Percentiles rank a stretch among this genome's conserved stretches.
These are phyloP conservation scores for Caenorhabditis doughertyi DNA, from an alignment of 2,888 invertebrate species.

Conservation along the genomic window DNA sequence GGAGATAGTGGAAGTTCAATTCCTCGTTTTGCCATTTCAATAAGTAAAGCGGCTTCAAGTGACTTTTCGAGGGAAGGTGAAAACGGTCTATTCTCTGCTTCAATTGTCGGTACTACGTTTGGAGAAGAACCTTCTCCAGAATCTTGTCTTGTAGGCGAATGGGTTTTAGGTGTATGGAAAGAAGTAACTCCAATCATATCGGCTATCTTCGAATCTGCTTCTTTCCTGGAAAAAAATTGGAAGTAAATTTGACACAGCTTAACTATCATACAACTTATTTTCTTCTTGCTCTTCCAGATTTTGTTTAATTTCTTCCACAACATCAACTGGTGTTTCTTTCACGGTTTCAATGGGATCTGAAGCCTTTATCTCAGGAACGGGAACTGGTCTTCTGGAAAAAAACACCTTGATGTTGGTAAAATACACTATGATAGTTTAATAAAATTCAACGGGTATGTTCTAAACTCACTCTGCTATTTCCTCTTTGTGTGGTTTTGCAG, in stretches of 20 bases:
- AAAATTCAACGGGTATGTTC: too few relatives aligned
- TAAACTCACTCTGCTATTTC: conserved; percentile 27
- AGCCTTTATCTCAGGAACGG: not conserved
- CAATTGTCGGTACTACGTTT: not conserved
- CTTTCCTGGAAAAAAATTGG: conserved; percentile 48
- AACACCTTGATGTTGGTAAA: not conserved
- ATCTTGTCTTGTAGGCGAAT: conserved; percentile 11
- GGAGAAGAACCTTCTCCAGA: not conserved
- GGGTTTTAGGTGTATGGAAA: conserved; percentile 25
- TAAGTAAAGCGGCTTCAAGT: conserved; percentile 57
- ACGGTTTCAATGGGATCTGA: not conserved
- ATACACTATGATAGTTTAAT: not conserved
- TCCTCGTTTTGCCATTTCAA: conserved; percentile 67
- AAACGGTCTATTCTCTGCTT: conserved; percentile 29
- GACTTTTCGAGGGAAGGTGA: conserved; percentile 48
- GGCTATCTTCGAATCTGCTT: conserved; percentile 54
- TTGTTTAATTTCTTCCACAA: conserved; percentile 24
- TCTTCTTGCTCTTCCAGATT: conserved; percentile 55
- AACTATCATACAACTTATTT: not conserved
- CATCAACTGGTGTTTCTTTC: conserved; percentile 14
- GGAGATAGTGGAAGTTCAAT: conserved; percentile 69
- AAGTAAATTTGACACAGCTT: conserved; percentile 3
- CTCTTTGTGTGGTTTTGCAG: conserved; percentile 47
- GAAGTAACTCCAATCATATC: conserved; percentile 69
- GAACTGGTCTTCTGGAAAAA: not conserved